These are phyloP conservation scores for Epinotia bilunana DNA, from an alignment of 2,888 invertebrate genomes.

Conservation along the genomic window DNA sequence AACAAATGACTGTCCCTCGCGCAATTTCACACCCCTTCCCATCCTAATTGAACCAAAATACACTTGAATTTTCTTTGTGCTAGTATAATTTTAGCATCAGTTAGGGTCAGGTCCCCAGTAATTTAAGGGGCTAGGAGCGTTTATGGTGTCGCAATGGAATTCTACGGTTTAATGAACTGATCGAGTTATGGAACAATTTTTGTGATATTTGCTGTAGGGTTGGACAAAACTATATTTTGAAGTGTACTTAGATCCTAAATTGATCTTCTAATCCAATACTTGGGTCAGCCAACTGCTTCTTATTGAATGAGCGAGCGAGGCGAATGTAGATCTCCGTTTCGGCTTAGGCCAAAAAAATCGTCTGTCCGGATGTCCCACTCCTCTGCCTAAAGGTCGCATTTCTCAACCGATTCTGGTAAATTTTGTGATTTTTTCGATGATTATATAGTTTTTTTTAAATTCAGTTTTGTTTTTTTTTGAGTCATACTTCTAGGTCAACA, in stretches of 20 bases:
- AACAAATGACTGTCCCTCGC: constrained; percentile 74
- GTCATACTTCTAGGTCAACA: too few relatives aligned
- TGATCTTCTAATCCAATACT: not conserved
- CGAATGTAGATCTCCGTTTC: too few relatives aligned
- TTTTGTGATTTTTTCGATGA: too few relatives aligned
- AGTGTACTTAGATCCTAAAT: not conserved
- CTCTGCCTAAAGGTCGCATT: too few relatives aligned
- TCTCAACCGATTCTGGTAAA: too few relatives aligned
- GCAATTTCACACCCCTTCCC: constrained; percentile 76
- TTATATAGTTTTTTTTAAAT: too few relatives aligned
- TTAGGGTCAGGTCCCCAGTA: constrained; percentile 74
- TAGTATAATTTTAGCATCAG: constrained; percentile 76
- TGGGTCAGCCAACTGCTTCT: too few relatives aligned
- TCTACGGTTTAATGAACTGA: constrained; percentile 62
- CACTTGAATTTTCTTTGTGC: constrained; percentile 81
- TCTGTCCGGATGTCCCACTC: too few relatives aligned
- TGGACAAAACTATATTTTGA: not conserved
- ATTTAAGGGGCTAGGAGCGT: constrained; percentile 69
- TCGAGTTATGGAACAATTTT: constrained; percentile 54
- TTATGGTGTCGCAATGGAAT: constrained; percentile 61
- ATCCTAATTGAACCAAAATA: constrained; percentile 79
- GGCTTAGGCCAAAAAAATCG: too few relatives aligned
- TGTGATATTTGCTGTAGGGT: constrained; percentile 7
- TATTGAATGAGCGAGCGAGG: too few relatives aligned
- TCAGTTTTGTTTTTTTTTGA: too few relatives aligned